Evolutionary conservation across 1,140 invertebrate species (phyloP), one percentile per base, ranked within the genome.

Genomic region (Penaeus vannamei): DNA sequence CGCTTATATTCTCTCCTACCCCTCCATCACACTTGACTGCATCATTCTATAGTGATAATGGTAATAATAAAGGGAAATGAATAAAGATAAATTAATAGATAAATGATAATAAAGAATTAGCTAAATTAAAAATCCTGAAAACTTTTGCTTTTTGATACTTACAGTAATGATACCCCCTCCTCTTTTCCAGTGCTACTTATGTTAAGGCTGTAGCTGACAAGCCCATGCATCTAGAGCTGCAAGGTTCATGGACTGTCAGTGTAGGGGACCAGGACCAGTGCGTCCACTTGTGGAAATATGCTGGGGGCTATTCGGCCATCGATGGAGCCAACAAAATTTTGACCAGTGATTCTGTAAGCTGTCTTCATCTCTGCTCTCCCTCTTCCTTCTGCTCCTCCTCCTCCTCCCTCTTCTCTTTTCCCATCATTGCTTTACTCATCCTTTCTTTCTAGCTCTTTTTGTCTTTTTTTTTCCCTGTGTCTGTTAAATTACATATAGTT

Each of bases 221-320:
- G 59, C 84, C 91, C 14, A 17, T 92, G 62, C 76, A 93, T 83
- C 92, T 93, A 29, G 92, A 94, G 89, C 92, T 95, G n/a, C 92
- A 93, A 53, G 94, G 93, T 17, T 94, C 94, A 91, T 95, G 94
- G 92, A 93, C 93, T 14, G 98, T 99, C 17, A 96, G 97, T 90
- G 97, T 99, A 76, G 98, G 98, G n/a, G 98, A 99, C 93, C 96
- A 99, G 94, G 98, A 99, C 94, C 98, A 99, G 94, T 97, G 97
- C 59, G 94, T 99, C 89, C 98, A 99, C 93, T 94, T 99, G 66
- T 99, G 98, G 98, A 96, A 96, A 92, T 98, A 98, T 92, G 96
- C 95, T 79, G 97, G 98, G 89, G 98, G 98, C 46, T 99, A 98
- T 93, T 95, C 96, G 91, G 96, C 95, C 89, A 96, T 98, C 92